Conservation (phyloP, 2,113 vertebrate genomes). For the Cnemophilus loriae region DNA sequence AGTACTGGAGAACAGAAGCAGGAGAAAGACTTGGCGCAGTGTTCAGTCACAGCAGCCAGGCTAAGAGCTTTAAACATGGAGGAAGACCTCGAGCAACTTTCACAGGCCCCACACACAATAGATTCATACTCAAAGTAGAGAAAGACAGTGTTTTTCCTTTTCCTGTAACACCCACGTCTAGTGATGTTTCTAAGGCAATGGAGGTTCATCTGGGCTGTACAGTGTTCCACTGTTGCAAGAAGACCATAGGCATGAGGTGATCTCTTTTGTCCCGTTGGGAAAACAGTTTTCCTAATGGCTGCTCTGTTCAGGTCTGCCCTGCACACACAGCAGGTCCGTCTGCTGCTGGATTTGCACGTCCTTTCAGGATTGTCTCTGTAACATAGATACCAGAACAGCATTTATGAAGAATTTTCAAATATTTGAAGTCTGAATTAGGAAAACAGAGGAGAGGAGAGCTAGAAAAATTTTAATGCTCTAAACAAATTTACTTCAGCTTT, state of each 20-base stretch:
- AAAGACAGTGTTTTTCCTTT: neutral
- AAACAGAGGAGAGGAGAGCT: neutral
- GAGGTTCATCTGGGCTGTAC: rapidly evolving
- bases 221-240: neutral
- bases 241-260: rapidly evolving
- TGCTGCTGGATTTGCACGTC: neutral
- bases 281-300: neutral
- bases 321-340: neutral
- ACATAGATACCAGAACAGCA: neutral
- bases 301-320: neutral
- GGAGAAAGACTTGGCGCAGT: neutral
- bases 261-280: neutral
- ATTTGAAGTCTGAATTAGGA: neutral
- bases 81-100: neutral
- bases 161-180: neutral
- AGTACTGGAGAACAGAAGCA: neutral
- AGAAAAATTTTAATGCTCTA: neutral
- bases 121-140: neutral
- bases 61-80: neutral
- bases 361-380: neutral
- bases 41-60: neutral
- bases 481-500: neutral
- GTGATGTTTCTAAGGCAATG: neutral
- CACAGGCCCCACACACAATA: rapidly evolving
- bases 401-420: neutral